Evolutionary conservation across 2,797 vertebrate genomes (phyloP).

Genomic region (Leuciscus waleckii): DNA sequence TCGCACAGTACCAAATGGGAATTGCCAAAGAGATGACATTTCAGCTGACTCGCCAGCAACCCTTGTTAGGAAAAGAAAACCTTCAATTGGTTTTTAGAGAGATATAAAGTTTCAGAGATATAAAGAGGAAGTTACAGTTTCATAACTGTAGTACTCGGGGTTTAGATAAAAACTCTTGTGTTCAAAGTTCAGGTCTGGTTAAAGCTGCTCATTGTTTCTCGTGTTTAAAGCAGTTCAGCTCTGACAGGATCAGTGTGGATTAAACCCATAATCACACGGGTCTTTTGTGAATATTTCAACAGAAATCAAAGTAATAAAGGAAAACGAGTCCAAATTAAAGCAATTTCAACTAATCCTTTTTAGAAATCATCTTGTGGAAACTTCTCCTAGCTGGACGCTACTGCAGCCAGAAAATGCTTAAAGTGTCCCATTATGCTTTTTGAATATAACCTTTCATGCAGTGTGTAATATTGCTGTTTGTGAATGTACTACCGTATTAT

Average conservation of each 20-base stretch:
- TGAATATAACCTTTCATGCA: neutral
- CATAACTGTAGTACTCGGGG: neutral
- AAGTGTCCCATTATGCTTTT: neutral
- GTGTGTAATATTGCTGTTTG: neutral
- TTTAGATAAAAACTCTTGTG: neutral
- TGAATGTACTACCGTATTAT: neutral
- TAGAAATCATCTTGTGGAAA: neutral
- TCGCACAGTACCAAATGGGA: neutral
- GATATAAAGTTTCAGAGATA: neutral
- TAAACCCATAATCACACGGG: slow-evolving; percentile 5
- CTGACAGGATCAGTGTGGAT: slow-evolving; percentile 23
- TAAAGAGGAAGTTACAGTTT: slow-evolving; percentile 19
- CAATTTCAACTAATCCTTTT: slow-evolving; percentile 19
- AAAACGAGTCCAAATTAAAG: slow-evolving; percentile 2
- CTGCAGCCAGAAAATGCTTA: neutral
- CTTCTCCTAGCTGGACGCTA: neutral
- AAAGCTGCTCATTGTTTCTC: slow-evolving; percentile 36
- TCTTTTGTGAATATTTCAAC: slow-evolving; percentile 2
- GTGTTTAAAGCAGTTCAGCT: slow-evolving; percentile 3
- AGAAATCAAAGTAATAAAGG: neutral
- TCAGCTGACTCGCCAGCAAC: neutral
- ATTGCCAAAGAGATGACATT: neutral
- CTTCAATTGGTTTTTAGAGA: neutral
- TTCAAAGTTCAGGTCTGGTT: slow-evolving; percentile 2
- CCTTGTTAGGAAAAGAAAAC: neutral